phyloP scores from a whole-genome alignment of 2,888 invertebrate species.

The Epicampocera succincta region DNA sequence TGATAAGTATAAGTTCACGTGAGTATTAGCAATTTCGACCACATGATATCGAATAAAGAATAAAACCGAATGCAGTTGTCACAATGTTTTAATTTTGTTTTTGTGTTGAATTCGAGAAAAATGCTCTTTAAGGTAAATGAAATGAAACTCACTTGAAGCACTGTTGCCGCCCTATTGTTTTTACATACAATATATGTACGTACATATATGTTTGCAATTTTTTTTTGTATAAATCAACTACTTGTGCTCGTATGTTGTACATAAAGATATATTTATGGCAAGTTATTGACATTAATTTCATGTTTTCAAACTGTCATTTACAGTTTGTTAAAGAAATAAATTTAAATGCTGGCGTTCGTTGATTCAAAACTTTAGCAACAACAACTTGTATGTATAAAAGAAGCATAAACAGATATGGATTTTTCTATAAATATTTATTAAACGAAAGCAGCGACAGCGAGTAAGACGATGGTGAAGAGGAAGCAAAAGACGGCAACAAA shows the following conservation, averaged over 20 bases:
- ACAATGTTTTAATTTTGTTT: too few relatives aligned
- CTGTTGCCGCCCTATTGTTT: slow-evolving; percentile 18
- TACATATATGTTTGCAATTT: background rate
- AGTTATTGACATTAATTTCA: slow-evolving; percentile 67
- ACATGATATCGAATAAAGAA: too few relatives aligned
- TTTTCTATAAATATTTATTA: slow-evolving; percentile 6
- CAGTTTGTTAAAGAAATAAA: slow-evolving; percentile 66
- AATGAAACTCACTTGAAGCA: too few relatives aligned
- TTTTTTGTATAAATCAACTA: slow-evolving; percentile 9
- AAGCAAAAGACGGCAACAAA: background rate
- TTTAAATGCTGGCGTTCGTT: slow-evolving; percentile 53
- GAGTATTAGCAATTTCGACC: too few relatives aligned
- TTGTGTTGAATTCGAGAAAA: too few relatives aligned
- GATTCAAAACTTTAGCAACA: slow-evolving; percentile 41
- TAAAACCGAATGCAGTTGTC: too few relatives aligned
- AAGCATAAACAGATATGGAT: slow-evolving; percentile 50
- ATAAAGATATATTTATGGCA: slow-evolving; percentile 56
- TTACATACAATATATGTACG: too few relatives aligned
- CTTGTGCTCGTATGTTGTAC: slow-evolving; percentile 23
- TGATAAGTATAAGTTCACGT: too few relatives aligned
- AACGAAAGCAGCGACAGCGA: background rate
- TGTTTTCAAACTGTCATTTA: slow-evolving; percentile 67
- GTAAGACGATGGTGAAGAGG: too few relatives aligned
- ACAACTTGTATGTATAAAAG: slow-evolving; percentile 37
- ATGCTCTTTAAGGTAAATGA: too few relatives aligned